Base-by-base conservation (phyloP, 2,888 invertebrate genomes). In the Zaprionus lineosus region DNA sequence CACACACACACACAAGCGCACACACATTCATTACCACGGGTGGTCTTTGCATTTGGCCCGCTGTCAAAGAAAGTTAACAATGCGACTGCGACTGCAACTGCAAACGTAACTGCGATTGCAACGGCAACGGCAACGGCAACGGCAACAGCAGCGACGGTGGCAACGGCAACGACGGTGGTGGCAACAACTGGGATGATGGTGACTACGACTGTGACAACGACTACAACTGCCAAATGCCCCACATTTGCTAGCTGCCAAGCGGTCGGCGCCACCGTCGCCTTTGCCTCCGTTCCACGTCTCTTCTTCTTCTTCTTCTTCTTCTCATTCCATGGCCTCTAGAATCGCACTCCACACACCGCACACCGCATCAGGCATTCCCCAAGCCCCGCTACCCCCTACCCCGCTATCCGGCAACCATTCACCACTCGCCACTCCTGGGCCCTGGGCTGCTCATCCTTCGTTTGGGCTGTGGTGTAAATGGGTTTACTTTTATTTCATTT, bases 401-500 rank as follows among this genome's bases (percentile, higher is more conserved):
- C 82, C 73, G 67, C 74, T 59, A 68, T 41, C 61, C 66, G 75
- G 67, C 81, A 83, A 71, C 52, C 74, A 61, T 52, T 18, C 52
- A 66, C 48, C 70, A 58, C 67, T 76, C 72, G 53, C 50, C 31
- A 39, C 44, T 15, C 55, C 33, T 14, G 6, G n/a, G 6, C 3
- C 6, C 11, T 28, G 34, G 34, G 41, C 39, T 50, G 57, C 62
- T 46, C 66, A 70, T 70, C 61, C 56, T 51, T 50, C 46, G 56
- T 33, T 41, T 50, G n/a, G 53, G 53, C 60, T 84, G 67, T 73
- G 73, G 81, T 83, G 85, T 83, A 83, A 83, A 85, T 79, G 74
- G 81, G 79, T 77, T 83, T 83, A 85, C 84, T 83, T 85, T 83
- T 85, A 83, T 85, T 83, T 83, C 70, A 85, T 83, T 84, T 77